phyloP scores from a whole-genome alignment of 2,888 invertebrate genomes.

The Tachina fera region DNA sequence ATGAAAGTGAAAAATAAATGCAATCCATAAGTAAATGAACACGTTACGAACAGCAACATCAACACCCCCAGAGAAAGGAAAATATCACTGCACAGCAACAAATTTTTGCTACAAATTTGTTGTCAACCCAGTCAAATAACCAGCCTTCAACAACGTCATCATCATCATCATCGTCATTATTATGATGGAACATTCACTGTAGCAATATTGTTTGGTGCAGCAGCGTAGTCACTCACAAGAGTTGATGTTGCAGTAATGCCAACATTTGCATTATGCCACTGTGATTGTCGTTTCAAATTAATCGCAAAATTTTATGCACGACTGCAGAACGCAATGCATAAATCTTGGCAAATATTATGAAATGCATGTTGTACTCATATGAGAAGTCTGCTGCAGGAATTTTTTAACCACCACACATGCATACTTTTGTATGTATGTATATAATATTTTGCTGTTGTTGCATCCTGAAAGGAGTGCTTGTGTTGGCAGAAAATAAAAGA shows the following conservation, averaged over 20 bases:
- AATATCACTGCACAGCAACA: conserved; percentile 16
- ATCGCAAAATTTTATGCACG: conserved; percentile 72
- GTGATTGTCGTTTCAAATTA: conserved; percentile 71
- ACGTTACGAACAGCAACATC: conserved; percentile 15
- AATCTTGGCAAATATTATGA: conserved; percentile 70
- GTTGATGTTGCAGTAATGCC: conserved; percentile 35
- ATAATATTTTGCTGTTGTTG: conserved; percentile 3
- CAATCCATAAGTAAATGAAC: conserved; percentile 43
- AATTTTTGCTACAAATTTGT: conserved; percentile 43
- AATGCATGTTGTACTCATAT: conserved; percentile 47
- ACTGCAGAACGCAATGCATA: conserved; percentile 69
- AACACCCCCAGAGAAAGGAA: background rate
- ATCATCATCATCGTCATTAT: background rate
- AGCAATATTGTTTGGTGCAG: conserved; percentile 35
- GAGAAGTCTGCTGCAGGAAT: conserved; percentile 37
- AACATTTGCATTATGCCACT: conserved; percentile 59
- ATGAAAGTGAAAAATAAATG: conserved; percentile 52
- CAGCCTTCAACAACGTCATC: conserved; percentile 16
- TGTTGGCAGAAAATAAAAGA: conserved; percentile 8
- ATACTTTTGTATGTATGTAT: conserved; percentile 6
- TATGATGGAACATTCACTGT: background rate
- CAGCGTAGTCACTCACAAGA: conserved; percentile 36
- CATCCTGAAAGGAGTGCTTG: background rate
- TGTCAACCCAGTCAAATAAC: conserved; percentile 51
- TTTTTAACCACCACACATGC: conserved; percentile 3